Evolutionary conservation across 2,113 vertebrate species (phyloP).

Genomic region (Chaetops frenatus): DNA sequence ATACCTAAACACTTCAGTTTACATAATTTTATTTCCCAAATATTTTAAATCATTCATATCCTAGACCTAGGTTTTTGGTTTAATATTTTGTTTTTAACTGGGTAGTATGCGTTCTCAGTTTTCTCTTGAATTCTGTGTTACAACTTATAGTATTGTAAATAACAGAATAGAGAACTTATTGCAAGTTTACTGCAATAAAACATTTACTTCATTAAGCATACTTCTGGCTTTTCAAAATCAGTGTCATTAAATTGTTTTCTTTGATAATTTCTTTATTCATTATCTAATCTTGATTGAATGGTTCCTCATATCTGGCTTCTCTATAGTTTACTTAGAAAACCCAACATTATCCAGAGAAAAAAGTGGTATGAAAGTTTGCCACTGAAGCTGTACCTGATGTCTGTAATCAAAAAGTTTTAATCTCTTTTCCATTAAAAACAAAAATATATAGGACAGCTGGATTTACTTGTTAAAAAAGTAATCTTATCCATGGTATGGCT

Average conservation of each 20-base stretch:
- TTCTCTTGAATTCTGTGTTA: neutral
- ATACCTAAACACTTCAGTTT: neutral
- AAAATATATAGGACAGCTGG: neutral
- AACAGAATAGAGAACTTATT: neutral
- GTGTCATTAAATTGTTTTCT: neutral
- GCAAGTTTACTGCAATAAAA: neutral
- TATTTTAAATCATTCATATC: neutral
- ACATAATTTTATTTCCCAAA: neutral
- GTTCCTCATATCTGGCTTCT: neutral
- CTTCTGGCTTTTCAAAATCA: neutral
- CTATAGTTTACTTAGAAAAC: neutral
- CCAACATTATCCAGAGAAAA: neutral
- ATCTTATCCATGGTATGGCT: neutral
- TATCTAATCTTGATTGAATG: neutral
- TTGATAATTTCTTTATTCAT: neutral
- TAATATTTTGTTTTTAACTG: neutral
- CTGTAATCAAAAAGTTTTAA: neutral
- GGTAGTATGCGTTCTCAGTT: neutral
- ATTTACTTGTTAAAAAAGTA: neutral
- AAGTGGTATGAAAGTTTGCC: fast-evolving
- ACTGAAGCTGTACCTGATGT: neutral
- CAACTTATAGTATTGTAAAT: neutral
- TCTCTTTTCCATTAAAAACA: neutral
- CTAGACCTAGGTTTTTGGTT: neutral
- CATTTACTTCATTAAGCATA: neutral